phyloP scores from a whole-genome alignment of 2,113 vertebrate species.

The Pica pica region DNA sequence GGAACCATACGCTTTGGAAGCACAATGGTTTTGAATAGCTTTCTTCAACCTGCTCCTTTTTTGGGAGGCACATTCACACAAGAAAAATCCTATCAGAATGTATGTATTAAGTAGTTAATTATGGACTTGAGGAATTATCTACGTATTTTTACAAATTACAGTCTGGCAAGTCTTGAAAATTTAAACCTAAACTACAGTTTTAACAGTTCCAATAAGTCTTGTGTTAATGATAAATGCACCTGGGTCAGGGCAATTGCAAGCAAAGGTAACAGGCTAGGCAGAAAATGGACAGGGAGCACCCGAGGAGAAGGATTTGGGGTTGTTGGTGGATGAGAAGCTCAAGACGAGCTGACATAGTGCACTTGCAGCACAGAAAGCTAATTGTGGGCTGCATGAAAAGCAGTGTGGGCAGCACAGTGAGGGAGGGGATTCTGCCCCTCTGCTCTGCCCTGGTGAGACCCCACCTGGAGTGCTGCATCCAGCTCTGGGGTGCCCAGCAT shows the following conservation, averaged over 20 bases:
- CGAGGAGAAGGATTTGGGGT: neutral
- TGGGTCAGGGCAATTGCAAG: neutral
- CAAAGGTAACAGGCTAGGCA: neutral
- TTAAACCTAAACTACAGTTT: neutral
- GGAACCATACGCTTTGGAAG: neutral
- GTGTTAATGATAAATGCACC: neutral
- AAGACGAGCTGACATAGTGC: neutral
- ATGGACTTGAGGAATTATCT: neutral
- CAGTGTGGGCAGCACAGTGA: neutral
- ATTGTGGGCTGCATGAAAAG: neutral
- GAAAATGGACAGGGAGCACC: neutral
- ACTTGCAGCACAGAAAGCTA: neutral
- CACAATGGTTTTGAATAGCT: neutral
- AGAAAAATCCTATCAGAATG: neutral
- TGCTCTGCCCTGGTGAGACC: neutral
- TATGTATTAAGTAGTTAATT: neutral
- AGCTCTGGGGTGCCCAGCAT: neutral
- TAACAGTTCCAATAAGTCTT: neutral
- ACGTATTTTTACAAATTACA: neutral
- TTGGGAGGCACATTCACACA: neutral
- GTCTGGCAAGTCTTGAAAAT: neutral
- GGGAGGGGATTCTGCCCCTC: neutral
- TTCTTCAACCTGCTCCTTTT: neutral
- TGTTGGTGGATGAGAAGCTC: neutral
- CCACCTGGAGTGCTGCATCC: neutral